Evolutionary conservation across 2,888 invertebrate species (phyloP).

Genomic region (Dynastes maya): DNA sequence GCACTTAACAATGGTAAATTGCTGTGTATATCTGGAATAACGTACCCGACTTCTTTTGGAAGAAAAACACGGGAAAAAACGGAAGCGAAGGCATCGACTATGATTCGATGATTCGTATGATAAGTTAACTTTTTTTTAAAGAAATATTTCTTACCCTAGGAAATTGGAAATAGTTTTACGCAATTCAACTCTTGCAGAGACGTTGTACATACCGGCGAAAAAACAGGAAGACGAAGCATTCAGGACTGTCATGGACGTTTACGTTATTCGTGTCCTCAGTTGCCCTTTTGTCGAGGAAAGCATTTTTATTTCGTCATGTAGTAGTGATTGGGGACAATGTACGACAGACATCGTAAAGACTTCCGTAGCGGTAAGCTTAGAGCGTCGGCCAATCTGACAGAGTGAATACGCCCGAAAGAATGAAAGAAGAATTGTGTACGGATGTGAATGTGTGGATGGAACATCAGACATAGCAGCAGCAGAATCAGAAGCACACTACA

Average conservation of each 20-base stretch:
- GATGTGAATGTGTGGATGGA: constrained; percentile 13
- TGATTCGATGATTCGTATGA: too few relatives aligned
- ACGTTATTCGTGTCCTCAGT: constrained; percentile 18
- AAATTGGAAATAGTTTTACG: too few relatives aligned
- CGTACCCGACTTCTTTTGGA: too few relatives aligned
- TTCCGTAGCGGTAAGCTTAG: background rate
- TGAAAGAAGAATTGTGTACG: constrained; percentile 24
- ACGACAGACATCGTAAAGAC: constrained; percentile 35
- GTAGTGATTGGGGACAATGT: constrained; percentile 37
- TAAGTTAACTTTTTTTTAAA: too few relatives aligned
- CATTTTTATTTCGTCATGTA: constrained; percentile 38
- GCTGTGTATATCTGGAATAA: too few relatives aligned
- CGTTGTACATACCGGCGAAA: too few relatives aligned
- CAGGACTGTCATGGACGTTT: constrained; percentile 15
- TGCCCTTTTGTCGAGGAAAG: constrained; percentile 19
- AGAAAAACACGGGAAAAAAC: too few relatives aligned
- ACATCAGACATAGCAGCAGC: background rate
- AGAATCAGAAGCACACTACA: constrained; percentile 16
- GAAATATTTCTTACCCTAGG: too few relatives aligned
- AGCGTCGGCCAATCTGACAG: constrained; percentile 29
- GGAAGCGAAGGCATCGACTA: too few relatives aligned
- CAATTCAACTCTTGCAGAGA: too few relatives aligned
- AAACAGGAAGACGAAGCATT: background rate
- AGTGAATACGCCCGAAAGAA: constrained; percentile 37
- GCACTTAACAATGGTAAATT: too few relatives aligned